Evolutionary conservation across 2,797 vertebrate genomes (phyloP), one percentile per base, ranked within the genome.

Genomic region (Bryconaethiops microstoma): DNA sequence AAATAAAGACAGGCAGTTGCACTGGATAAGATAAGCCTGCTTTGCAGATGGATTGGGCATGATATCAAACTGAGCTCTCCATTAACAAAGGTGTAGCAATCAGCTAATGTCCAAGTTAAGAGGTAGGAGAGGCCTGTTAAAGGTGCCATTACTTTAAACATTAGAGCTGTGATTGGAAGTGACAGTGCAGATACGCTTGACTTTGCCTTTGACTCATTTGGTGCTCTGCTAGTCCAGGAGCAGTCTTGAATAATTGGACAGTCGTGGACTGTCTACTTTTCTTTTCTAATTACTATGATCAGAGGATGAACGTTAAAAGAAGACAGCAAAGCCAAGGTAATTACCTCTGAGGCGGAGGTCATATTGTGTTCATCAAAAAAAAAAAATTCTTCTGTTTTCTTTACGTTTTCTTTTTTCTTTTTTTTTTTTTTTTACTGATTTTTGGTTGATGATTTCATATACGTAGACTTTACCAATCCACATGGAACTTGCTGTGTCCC

Each of bases 251-350:
- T 79, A 83, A 79, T 63, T 74, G 69, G 71, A 67, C 64, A 29
- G 9, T 54, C 1, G 75, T 80, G 62, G 75, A 76, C 17, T 17
- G 16, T 29, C 50, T 67, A 40, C 69, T 55, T 13, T 70, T 84
- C 75, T 80, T 73, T 78, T 73, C 29, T 68, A 81, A 86, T 83
- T 81, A 78, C 60, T 81, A 50, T 52, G 50, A 63, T 71, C 59
- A 76, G 57, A 72, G 42, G n/a, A 65, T 48, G 17, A 71, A 63
- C 80, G 72, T 69, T 60, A 70, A 64, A 84, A 57, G 48, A 67
- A 40, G 13, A 65, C 50, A 40, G 29, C 78, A 55, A 67, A 50
- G 42, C 55, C 52, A 13, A 64, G 29, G 17, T 50, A 50, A 12
- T 59, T 52, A 35, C 35, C 35, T 2, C 35, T 4, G 35, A 35